phyloP scores from a whole-genome alignment of 2,888 invertebrate genomes.

The Biston stratarius region DNA sequence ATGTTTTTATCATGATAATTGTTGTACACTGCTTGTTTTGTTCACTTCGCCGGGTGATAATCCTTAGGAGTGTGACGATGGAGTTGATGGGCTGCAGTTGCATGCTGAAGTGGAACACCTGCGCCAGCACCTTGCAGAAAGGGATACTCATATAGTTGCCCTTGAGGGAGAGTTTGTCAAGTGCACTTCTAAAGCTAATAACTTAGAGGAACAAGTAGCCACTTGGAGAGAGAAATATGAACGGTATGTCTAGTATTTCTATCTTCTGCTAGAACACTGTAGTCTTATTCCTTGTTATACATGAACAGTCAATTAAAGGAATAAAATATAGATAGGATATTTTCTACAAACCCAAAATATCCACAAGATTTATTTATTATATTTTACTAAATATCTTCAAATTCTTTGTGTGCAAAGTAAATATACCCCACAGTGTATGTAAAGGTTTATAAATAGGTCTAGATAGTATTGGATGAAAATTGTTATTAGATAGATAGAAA shows the following conservation, averaged over 20 bases:
- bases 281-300: too few relatives aligned
- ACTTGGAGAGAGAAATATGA: conserved; percentile 98
- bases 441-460: too few relatives aligned
- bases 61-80: conserved; percentile 78
- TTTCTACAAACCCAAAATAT: too few relatives aligned
- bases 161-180: conserved; percentile 95
- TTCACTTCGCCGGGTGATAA: conserved; percentile 67
- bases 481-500: too few relatives aligned
- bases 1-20: conserved; percentile 10
- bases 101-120: conserved; percentile 95
- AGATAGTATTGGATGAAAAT: too few relatives aligned
- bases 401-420: too few relatives aligned
- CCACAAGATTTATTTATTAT: too few relatives aligned
- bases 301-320: too few relatives aligned
- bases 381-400: too few relatives aligned
- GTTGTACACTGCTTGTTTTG: conserved; percentile 61
- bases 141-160: conserved; percentile 93
- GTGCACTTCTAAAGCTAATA: conserved; percentile 91
- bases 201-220: conserved; percentile 93
- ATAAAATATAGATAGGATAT: too few relatives aligned
- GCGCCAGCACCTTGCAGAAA: conserved; percentile 92
- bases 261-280: not conserved
- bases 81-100: conserved; percentile 87
- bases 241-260: conserved; percentile 75
- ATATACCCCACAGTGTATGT: too few relatives aligned